A percentile compares a stretch with the other conserved stretches of the same genome.
Conservation (phyloP, 1,140 invertebrate species). For the Rhyacophila brunnea region DNA sequence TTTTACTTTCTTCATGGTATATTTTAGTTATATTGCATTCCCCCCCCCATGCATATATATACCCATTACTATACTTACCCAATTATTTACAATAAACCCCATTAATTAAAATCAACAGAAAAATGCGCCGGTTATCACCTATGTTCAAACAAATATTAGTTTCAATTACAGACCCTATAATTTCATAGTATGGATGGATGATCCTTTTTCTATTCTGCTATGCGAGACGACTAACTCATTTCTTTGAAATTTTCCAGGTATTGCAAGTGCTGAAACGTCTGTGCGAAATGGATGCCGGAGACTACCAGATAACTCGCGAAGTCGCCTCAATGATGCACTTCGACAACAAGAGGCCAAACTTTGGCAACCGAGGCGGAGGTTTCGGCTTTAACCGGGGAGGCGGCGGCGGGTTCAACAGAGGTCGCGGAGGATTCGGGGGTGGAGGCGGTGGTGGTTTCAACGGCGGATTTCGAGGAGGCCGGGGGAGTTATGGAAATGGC, state of each 20-base stretch:
- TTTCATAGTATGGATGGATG: too few relatives aligned
- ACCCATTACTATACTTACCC: not conserved
- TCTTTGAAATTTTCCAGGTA: constrained; percentile 48
- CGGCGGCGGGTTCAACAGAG: constrained; percentile 39
- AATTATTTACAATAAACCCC: not conserved
- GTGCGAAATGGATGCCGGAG: constrained; percentile 71
- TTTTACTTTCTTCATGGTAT: too few relatives aligned
- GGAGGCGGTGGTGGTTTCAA: constrained; percentile 35
- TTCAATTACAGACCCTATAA: too few relatives aligned
- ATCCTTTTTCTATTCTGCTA: not conserved
- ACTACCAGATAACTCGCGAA: constrained; percentile 63
- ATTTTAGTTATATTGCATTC: too few relatives aligned
- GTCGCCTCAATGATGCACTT: constrained; percentile 39
- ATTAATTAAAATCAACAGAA: not conserved
- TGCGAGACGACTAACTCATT: not conserved
- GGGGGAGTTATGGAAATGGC: constrained; percentile 23
- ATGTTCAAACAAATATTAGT: not conserved
- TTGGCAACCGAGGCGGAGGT: constrained; percentile 40
- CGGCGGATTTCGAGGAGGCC: constrained; percentile 22
- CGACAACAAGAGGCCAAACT: constrained; percentile 42
- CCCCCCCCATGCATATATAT: too few relatives aligned
- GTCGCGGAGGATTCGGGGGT: constrained; percentile 27
- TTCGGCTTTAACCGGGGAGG: constrained; percentile 29
- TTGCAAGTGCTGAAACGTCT: constrained; percentile 64
- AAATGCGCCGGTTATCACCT: not conserved